Conservation (phyloP, 35 echinoderm and acorn worm genomes). For the Heliocidaris erythrogramma region DNA sequence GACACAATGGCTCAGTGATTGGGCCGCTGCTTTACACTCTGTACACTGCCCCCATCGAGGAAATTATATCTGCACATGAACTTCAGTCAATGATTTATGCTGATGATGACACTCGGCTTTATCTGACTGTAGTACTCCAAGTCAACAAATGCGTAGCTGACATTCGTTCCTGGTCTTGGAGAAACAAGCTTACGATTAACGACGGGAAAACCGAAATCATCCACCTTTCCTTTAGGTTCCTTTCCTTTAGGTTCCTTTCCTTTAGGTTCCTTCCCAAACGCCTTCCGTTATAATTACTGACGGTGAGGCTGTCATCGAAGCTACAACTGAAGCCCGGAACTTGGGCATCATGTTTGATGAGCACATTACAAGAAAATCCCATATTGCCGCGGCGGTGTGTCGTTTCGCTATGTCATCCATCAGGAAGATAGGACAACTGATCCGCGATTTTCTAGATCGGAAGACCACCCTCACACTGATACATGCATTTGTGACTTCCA, state of each 20-base stretch:
- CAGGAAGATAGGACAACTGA: too few relatives aligned
- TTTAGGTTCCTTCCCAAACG: neutral
- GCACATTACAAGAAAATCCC: too few relatives aligned
- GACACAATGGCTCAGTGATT: slow-evolving; percentile 63
- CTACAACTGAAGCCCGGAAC: too few relatives aligned
- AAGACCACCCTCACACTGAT: too few relatives aligned
- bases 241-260: slow-evolving; percentile 34
- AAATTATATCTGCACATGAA: slow-evolving; percentile 67
- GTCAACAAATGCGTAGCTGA: slow-evolving; percentile 23
- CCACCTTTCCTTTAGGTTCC: slow-evolving; percentile 23
- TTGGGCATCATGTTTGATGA: too few relatives aligned
- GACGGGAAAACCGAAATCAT: slow-evolving; percentile 13
- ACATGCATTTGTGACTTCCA: too few relatives aligned
- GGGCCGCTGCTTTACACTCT: slow-evolving; percentile 61
- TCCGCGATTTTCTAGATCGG: too few relatives aligned
- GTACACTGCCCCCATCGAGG: slow-evolving; percentile 65
- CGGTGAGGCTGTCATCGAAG: too few relatives aligned
- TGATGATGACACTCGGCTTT: slow-evolving; percentile 76
- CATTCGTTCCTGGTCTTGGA: neutral
- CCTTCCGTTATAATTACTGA: neutral
- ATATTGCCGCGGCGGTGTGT: too few relatives aligned
- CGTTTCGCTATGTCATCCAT: too few relatives aligned
- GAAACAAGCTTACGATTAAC: slow-evolving; percentile 16
- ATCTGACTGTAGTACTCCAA: neutral
- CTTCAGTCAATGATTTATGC: slow-evolving; percentile 68